These are phyloP conservation scores for Anthopleura xanthogrammica DNA, from an alignment of 92 coral and sea anemone genomes.

Conservation along the genomic window DNA sequence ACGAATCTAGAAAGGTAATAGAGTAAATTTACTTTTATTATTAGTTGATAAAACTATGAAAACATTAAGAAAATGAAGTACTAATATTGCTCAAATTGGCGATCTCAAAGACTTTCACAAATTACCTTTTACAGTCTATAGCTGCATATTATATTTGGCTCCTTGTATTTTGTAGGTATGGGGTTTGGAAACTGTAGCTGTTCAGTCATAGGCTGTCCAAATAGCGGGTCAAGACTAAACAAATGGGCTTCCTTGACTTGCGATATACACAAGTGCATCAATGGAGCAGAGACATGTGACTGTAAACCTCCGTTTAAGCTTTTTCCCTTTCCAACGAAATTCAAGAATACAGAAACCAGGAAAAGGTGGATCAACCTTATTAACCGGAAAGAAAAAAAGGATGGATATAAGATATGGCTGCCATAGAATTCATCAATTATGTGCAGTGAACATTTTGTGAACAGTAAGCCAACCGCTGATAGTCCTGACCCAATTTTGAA, in stretches of 20 bases:
- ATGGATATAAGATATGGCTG: constrained; percentile 44
- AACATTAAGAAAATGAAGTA: background rate
- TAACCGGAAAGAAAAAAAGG: constrained; percentile 50
- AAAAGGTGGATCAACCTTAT: constrained; percentile 30
- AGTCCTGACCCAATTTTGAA: constrained; percentile 58
- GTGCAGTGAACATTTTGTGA: constrained; percentile 58
- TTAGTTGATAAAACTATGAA: background rate
- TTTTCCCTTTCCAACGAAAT: constrained; percentile 52
- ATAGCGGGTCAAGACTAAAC: constrained; percentile 38
- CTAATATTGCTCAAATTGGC: background rate
- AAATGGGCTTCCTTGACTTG: constrained; percentile 32
- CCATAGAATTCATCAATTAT: constrained; percentile 62
- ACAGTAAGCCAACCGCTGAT: constrained; percentile 48
- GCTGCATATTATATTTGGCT: background rate
- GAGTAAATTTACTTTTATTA: background rate
- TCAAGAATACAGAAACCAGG: constrained; percentile 25
- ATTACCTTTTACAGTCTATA: background rate
- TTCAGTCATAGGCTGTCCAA: constrained; percentile 36
- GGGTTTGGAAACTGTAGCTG: constrained; percentile 18
- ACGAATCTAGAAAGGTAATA: constrained; percentile 3
- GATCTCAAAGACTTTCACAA: background rate
- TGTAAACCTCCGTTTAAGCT: constrained; percentile 60
- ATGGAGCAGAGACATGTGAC: constrained; percentile 38
- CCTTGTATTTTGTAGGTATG: constrained; percentile 15
- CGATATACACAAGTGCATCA: constrained; percentile 24